These are phyloP conservation scores for Platanista minor DNA, from an alignment of 2,113 vertebrate genomes.

Conservation along the genomic window DNA sequence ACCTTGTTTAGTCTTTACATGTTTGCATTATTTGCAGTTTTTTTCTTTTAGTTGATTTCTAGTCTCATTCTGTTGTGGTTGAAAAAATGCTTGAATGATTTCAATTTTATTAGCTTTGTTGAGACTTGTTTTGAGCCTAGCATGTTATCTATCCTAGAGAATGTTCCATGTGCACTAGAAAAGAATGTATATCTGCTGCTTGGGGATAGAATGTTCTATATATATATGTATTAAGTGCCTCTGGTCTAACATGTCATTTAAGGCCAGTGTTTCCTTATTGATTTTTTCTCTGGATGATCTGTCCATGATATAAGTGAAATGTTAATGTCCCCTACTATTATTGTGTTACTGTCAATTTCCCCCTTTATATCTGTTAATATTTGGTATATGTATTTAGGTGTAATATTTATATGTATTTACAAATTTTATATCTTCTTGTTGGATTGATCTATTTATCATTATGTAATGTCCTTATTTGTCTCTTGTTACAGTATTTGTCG, in stretches of 20 bases:
- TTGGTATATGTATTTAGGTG: not conserved
- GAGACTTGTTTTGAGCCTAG: not conserved
- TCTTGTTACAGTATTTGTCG: not conserved
- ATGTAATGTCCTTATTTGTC: not conserved
- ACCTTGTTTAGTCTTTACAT: not conserved
- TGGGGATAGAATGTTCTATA: not conserved
- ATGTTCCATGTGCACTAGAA: not conserved
- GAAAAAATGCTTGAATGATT: not conserved
- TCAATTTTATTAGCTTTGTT: not conserved
- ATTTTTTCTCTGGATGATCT: not conserved
- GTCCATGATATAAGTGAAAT: no score
- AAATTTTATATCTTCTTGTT: not conserved
- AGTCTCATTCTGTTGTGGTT: not conserved
- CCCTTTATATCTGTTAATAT: no score
- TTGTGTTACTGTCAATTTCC: no score
- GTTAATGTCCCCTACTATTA: no score
- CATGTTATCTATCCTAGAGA: not conserved
- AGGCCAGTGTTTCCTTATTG: not conserved
- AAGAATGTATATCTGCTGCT: not conserved
- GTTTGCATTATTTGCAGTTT: not conserved
- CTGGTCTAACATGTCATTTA: not conserved
- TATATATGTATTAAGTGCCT: not conserved
- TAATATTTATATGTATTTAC: not conserved
- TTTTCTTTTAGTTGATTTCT: not conserved
- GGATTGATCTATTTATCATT: not conserved